Evolutionary conservation across 2,113 vertebrate species (phyloP), one percentile per base, ranked within the genome.

Genomic region (Pelodiscus sinensis): DNA sequence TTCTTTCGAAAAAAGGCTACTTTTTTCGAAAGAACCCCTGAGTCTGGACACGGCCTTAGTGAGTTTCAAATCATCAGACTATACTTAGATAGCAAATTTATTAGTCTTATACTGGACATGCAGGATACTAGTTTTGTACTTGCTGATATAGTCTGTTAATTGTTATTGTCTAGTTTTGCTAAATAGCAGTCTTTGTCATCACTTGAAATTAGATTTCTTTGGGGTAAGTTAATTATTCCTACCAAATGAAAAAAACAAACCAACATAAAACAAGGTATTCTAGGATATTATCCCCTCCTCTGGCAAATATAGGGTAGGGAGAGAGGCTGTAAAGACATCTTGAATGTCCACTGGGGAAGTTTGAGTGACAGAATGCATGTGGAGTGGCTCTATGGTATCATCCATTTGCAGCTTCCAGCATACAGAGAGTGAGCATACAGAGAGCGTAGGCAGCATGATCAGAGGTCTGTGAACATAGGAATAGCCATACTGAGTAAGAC

Each of bases 91-190:
- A 1, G 55, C 73, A 57, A n/a, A 84, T 82, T 58, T 89, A 10
- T 24, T 84, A 3, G 24, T 58, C 25, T 58, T 25, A 25, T 58
- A 58, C 25, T 58, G 57, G 25, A 58, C 10, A 58, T 58, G 24
- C 57, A 58, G 57, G 57, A 58, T 25, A 58, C 12, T 44, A 44
- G 12, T 58, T 58, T 58, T 58, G 57, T 58, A 58, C 57, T 27
- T 93, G 52, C 79, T 94, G 89, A 27, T 82, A 79, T 56, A 55
- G 71, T 85, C 35, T 25, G 57, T 58, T 58, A 58, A 58, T 24
- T 73, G 38, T 19, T 77, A 58, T 35, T 58, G 65, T 52, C 90
- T 78, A 93, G 56, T 31, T 83, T 21, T 80, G 44, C 79, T 75
- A 90, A 86, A 71, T 91, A 57, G 54, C 73, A 29, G 11, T 71